These are phyloP conservation scores for Ichneumoninae sp. DNA, from an alignment of 2,888 invertebrate species.

Conservation along the genomic window DNA sequence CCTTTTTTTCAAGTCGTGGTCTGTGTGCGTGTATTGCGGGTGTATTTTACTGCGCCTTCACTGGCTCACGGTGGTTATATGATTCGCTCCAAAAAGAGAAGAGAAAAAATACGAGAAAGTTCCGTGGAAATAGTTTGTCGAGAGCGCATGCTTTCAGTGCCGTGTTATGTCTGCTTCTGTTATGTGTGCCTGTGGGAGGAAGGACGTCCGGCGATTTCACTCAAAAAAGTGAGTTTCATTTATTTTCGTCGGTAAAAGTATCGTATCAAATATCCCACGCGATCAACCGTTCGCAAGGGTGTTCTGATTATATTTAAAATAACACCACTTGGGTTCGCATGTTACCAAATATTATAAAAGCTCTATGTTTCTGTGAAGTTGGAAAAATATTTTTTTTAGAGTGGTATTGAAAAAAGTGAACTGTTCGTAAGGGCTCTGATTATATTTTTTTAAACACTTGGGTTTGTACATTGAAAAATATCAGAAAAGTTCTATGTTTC, in stretches of 20 bases:
- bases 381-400: too few species aligned
- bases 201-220: neutral
- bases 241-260: neutral
- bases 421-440: too few species aligned
- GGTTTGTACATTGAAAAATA: too few species aligned
- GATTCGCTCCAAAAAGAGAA: neutral
- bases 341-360: too few species aligned
- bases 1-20: neutral
- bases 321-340: too few species aligned
- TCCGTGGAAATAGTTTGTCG: conserved; percentile 5
- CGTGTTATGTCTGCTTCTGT: neutral
- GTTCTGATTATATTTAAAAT: neutral
- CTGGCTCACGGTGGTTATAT: neutral
- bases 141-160: neutral
- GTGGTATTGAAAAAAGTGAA: too few species aligned
- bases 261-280: neutral
- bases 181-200: neutral
- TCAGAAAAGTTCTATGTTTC: too few species aligned
- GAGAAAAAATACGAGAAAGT: neutral
- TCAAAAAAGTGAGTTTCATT: neutral
- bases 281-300: neutral
- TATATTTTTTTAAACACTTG: too few species aligned
- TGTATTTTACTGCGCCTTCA: neutral
- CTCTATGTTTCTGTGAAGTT: too few species aligned
- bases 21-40: neutral